A percentile compares a stretch with the other conserved stretches of the same genome.
phyloP scores from a whole-genome alignment of 2,888 invertebrate genomes.

The Criorhina ranunculi region DNA sequence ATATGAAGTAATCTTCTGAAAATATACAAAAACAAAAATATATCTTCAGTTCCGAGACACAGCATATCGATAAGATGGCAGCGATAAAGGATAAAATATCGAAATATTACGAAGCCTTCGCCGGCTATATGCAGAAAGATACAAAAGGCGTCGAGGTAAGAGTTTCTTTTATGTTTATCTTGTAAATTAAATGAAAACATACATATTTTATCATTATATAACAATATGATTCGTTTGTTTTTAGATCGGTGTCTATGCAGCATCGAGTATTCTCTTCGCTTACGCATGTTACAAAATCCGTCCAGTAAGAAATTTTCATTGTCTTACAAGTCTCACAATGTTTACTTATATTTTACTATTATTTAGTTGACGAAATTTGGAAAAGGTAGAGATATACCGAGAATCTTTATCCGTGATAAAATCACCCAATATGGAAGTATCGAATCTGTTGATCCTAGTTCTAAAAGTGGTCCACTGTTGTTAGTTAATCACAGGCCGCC shows the following conservation, averaged over 20 bases:
- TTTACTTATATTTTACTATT: conserved; percentile 1
- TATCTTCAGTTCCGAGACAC: background rate
- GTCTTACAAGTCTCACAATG: background rate
- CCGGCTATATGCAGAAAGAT: conserved; percentile 66
- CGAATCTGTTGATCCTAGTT: conserved; percentile 54
- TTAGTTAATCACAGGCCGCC: conserved; percentile 66
- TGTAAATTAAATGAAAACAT: conserved; percentile 4
- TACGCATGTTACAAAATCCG: conserved; percentile 66
- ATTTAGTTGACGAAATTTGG: conserved; percentile 66
- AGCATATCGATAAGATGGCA: conserved; percentile 34
- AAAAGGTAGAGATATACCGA: conserved; percentile 64
- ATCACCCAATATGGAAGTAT: conserved; percentile 62
- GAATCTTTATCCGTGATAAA: conserved; percentile 54
- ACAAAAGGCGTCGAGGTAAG: conserved; percentile 68
- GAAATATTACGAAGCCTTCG: conserved; percentile 47
- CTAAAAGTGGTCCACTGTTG: conserved; percentile 64
- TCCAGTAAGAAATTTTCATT: conserved; percentile 43
- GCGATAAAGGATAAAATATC: conserved; percentile 33
- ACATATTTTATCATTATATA: conserved; percentile 55
- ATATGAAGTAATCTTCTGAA: conserved; percentile 62
- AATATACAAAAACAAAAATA: conserved; percentile 30
- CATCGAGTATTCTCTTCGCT: conserved; percentile 63
- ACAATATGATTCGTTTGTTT: conserved; percentile 19
- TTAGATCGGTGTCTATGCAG: conserved; percentile 63
- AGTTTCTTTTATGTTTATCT: background rate